phyloP scores from a whole-genome alignment of 2,113 vertebrate genomes.

The Neopipo cinnamomea region DNA sequence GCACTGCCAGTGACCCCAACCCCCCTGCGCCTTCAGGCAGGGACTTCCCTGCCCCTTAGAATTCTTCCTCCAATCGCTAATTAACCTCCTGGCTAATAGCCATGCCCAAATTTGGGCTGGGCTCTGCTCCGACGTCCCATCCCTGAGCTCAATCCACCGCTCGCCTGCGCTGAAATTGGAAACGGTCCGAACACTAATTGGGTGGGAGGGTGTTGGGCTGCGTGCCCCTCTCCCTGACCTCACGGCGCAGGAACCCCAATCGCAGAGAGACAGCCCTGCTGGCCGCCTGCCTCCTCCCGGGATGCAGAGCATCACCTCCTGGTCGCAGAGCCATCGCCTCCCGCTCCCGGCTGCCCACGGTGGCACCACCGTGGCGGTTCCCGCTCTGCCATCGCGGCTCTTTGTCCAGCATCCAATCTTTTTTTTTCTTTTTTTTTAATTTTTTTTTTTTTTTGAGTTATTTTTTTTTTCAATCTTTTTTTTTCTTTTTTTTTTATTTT shows the following conservation, averaged over 20 bases:
- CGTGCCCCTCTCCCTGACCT: background rate
- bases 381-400: background rate
- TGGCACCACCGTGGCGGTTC: background rate
- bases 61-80: background rate
- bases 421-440: too few relatives aligned
- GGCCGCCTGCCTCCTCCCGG: background rate
- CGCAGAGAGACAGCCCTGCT: background rate
- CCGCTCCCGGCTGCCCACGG: background rate
- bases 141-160: background rate
- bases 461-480: too few relatives aligned
- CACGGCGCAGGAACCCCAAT: accelerated
- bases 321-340: background rate
- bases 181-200: background rate
- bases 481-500: too few relatives aligned
- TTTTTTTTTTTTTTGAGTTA: too few relatives aligned
- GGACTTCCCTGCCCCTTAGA: background rate
- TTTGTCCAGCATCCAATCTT: too few relatives aligned
- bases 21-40: background rate
- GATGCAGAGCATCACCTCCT: background rate
- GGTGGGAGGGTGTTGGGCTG: background rate
- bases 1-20: background rate
- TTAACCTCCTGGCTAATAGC: slow-evolving; percentile 13
- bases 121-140: background rate
- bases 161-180: background rate
- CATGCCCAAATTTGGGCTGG: background rate